Conservation (phyloP, 2,888 invertebrate genomes). For the Apomyelois bistriatella region DNA sequence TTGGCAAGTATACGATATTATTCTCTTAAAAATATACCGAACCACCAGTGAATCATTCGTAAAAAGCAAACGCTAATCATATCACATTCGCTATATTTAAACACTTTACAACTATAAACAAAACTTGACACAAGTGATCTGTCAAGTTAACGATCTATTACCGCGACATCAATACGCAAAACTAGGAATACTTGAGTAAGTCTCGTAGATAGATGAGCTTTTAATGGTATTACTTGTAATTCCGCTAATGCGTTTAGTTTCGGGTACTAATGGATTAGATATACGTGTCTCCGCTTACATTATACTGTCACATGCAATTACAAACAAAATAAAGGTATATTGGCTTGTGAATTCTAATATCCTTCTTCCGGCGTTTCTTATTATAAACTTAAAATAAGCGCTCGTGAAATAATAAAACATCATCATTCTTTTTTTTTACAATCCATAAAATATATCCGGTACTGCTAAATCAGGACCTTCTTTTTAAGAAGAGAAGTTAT, state of each 20-base stretch:
- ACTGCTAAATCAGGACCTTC: too few species aligned
- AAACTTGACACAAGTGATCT: neutral
- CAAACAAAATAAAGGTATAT: slow-evolving; percentile 1
- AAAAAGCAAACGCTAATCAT: too few species aligned
- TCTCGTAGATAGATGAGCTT: slow-evolving; percentile 48
- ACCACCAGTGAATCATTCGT: too few species aligned
- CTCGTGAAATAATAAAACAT: neutral
- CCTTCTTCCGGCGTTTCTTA: too few species aligned
- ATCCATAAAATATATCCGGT: too few species aligned
- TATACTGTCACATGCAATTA: slow-evolving; percentile 17
- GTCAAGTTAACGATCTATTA: slow-evolving; percentile 6
- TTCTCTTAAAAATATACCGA: too few species aligned
- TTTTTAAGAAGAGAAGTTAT: too few species aligned
- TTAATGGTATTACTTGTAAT: slow-evolving; percentile 60
- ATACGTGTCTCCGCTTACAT: slow-evolving; percentile 26
- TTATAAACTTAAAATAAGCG: too few species aligned
- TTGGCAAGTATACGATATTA: too few species aligned
- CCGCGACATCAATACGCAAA: slow-evolving; percentile 25
- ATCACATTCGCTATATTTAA: too few species aligned
- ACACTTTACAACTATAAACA: neutral
- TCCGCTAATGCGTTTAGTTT: slow-evolving; percentile 55
- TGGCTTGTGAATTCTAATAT: neutral
- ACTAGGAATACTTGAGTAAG: slow-evolving; percentile 30
- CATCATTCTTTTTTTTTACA: too few species aligned
- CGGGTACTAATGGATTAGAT: slow-evolving; percentile 47